Percentiles rank a stretch among this genome's conserved stretches.
phyloP scores from a whole-genome alignment of 2,888 invertebrate species.

The Archips xylosteana region DNA sequence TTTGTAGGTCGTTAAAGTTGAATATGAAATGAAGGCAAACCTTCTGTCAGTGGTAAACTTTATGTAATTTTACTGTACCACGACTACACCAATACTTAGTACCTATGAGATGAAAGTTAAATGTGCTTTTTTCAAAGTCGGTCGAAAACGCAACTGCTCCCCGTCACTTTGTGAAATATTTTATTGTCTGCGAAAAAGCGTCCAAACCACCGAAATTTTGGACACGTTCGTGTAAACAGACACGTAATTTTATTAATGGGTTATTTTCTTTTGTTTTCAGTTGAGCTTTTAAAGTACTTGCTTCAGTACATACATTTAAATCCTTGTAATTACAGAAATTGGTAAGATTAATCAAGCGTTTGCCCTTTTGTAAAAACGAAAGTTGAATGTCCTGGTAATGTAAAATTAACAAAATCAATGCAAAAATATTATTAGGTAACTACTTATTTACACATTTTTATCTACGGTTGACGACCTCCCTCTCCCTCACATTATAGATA shows the following conservation, averaged over 20 bases:
- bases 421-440: too few relatives aligned
- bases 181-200: neutral
- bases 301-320: neutral
- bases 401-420: neutral
- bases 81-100: too few relatives aligned
- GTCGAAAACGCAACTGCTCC: neutral
- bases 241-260: neutral
- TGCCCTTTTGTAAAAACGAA: neutral
- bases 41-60: too few relatives aligned
- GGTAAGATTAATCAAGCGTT: neutral
- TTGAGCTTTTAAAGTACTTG: neutral
- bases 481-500: too few relatives aligned
- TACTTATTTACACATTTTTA: too few relatives aligned
- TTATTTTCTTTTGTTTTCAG: constrained; percentile 1
- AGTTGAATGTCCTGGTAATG: neutral
- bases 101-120: too few relatives aligned
- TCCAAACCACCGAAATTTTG: constrained; percentile 2
- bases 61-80: too few relatives aligned
- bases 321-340: neutral
- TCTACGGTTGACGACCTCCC: too few relatives aligned
- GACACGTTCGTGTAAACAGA: constrained; percentile 16
- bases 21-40: too few relatives aligned
- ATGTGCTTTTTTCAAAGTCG: neutral
- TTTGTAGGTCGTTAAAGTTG: too few relatives aligned
- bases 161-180: neutral